phyloP scores from a whole-genome alignment of 2,797 vertebrate genomes.

The Sebastiscus tertius region DNA sequence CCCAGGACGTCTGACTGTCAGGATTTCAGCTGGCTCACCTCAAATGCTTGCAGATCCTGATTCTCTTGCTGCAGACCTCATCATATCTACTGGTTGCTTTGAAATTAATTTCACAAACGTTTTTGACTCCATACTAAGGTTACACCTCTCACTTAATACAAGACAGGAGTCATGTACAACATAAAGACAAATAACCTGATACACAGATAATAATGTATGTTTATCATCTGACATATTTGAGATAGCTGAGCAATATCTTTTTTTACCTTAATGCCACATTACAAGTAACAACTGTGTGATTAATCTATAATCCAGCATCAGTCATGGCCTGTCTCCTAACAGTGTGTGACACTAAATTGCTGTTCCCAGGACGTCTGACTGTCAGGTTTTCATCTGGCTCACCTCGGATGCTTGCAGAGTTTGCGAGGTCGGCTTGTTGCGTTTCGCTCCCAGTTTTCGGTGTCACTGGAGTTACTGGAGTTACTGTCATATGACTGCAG shows the following conservation, averaged over 20 bases:
- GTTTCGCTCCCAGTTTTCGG: slow-evolving; percentile 92
- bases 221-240: background rate
- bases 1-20: background rate
- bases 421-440: slow-evolving; percentile 91
- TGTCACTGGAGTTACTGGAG: slow-evolving; percentile 95
- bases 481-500: slow-evolving; percentile 95
- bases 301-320: background rate
- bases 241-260: background rate
- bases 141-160: background rate
- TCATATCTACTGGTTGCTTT: background rate
- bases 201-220: too few relatives aligned
- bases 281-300: background rate
- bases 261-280: background rate
- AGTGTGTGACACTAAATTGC: background rate
- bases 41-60: slow-evolving; percentile 86
- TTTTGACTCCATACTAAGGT: background rate
- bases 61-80: background rate
- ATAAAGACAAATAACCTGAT: background rate
- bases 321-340: background rate
- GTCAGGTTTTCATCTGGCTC: slow-evolving; percentile 60
- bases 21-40: slow-evolving; percentile 82
- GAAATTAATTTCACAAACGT: background rate
- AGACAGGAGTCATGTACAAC: background rate
- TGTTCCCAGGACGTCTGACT: background rate
- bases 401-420: slow-evolving; percentile 92